Base-by-base conservation (phyloP, 2,113 vertebrate species). In the Macquaria australasica region DNA sequence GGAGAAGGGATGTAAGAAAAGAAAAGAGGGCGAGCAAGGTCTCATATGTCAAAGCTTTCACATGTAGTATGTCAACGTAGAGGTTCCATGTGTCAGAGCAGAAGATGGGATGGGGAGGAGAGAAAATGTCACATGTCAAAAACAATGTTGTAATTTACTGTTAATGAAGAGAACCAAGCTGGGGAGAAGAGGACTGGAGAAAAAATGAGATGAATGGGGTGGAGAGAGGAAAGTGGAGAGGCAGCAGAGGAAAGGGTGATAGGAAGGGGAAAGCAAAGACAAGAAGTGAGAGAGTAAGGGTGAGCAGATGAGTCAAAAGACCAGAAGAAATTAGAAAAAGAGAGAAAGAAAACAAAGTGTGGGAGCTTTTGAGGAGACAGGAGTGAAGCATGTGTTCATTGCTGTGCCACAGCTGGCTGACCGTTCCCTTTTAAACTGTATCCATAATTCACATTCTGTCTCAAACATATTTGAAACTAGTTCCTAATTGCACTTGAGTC, bases 121-220 rank as follows among this genome's bases (percentile, higher is more conserved):
- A 68, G 62, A 66, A 86, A 86, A 91, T 88, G 84, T 87, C 87
- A 85, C 60, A 63, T 78, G 79, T 86, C 82, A 76, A 76, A 84
- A 86, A 69, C 68, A 70, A 71, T 9, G 2, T 28, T 82, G 53
- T 76, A 67, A 79, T 88, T 73, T 64, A 66, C 58, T 68, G 60
- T 69, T 80, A 82, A 84, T 87, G 68, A 81, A 81, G 59, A 72
- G 55, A 58, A n/a, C 55, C 39, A 77, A 70, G 25, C 8, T 37
- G 31, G 43, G 60, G 39, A 39, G n/a, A 48, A 0, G 18, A 39
- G n/a, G 68, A 34, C 45, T 55, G 14, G 31, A 3, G 34, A 23
- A 20, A 20, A 53, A 25, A 45, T 18, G 8, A 20, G 45, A 72
- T 15, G 39, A 69, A 64, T 67, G 37, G 56, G 43, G 21, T 45